These are phyloP conservation scores for Xanthia togata DNA, from an alignment of 2,888 invertebrate species.

Conservation along the genomic window DNA sequence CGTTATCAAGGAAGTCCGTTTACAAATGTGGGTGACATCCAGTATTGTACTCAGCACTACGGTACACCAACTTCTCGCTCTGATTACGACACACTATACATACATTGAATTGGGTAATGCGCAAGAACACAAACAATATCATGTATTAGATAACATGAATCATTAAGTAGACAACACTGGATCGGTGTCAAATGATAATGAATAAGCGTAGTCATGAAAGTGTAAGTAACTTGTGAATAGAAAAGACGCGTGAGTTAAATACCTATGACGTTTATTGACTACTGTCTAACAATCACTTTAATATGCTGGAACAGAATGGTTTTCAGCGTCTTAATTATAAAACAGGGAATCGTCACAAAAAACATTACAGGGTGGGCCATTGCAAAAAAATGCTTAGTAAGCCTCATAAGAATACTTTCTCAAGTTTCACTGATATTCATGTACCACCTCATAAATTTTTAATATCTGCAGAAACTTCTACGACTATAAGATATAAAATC, in stretches of 20 bases:
- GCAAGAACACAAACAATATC: slow-evolving; percentile 49
- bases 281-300: not conserved
- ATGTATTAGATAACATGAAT: slow-evolving; percentile 65
- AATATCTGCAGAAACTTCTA: slow-evolving; percentile 10
- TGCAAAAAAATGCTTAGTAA: slow-evolving; percentile 17
- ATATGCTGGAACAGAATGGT: not conserved
- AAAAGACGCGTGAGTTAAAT: not conserved
- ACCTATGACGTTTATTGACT: not conserved
- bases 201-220: slow-evolving; percentile 41
- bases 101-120: slow-evolving; percentile 50
- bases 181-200: slow-evolving; percentile 66
- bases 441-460: slow-evolving; percentile 9
- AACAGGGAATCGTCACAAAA: not conserved
- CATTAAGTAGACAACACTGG: slow-evolving; percentile 55
- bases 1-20: not conserved
- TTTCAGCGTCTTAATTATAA: not conserved
- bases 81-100: slow-evolving; percentile 33
- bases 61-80: slow-evolving; percentile 22
- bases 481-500: slow-evolving; percentile 27
- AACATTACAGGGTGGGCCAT: not conserved
- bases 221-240: slow-evolving; percentile 40
- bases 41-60: not conserved
- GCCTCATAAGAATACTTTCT: slow-evolving; percentile 1
- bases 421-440: slow-evolving; percentile 12
- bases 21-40: slow-evolving; percentile 13